A percentile compares a stretch with the other conserved stretches of the same genome.
These are phyloP conservation scores for Ceraclea dissimilis DNA, from an alignment of 2,888 invertebrate species.

Conservation along the genomic window DNA sequence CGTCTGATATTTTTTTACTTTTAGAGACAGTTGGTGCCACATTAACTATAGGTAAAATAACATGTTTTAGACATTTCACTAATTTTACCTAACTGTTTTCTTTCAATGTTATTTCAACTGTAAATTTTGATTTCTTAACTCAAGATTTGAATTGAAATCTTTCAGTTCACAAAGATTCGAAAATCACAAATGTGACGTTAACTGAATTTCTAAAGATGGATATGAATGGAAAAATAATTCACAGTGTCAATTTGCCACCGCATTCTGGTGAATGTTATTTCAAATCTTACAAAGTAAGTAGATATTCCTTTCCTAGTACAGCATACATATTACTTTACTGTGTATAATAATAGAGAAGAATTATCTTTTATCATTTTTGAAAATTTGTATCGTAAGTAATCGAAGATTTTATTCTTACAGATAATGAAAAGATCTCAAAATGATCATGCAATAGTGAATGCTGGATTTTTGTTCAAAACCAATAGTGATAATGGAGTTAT, in stretches of 20 bases:
- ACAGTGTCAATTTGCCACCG: constrained; percentile 42
- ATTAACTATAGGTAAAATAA: constrained; percentile 47
- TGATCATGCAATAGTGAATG: constrained; percentile 70
- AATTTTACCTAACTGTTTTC: no score
- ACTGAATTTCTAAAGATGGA: constrained; percentile 38
- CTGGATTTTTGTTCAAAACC: constrained; percentile 61
- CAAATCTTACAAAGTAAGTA: constrained; percentile 25
- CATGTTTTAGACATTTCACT: no score
- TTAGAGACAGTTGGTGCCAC: constrained; percentile 54
- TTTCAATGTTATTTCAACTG: no score
- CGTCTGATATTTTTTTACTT: constrained; percentile 64
- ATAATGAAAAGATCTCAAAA: constrained; percentile 70
- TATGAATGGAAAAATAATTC: constrained; percentile 40
- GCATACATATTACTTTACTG: no score
- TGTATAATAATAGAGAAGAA: no score
- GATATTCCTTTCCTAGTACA: no score
- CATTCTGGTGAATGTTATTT: constrained; percentile 35
- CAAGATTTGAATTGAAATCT: no score
- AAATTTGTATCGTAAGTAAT: no score
- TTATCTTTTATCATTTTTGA: no score
- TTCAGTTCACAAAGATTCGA: constrained; percentile 33
- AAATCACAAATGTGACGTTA: constrained; percentile 30
- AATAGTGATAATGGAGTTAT: constrained; percentile 35
- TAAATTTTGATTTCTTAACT: no score
- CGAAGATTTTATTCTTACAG: no score